Percentiles rank a stretch among this genome's conserved stretches.
phyloP scores from a whole-genome alignment of 2,888 invertebrate genomes.

The Eristalis intricaria region DNA sequence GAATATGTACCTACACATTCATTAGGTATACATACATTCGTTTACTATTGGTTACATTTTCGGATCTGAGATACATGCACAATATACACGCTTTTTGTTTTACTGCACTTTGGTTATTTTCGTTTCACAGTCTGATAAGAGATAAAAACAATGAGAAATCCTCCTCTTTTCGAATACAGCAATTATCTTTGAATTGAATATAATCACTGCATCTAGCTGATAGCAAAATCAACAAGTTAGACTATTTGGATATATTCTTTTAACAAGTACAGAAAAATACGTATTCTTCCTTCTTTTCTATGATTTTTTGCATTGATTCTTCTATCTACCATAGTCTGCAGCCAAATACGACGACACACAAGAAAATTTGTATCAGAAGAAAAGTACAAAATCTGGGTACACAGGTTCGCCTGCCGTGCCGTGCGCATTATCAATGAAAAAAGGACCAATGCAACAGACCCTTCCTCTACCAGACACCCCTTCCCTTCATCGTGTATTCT shows the following conservation, averaged over 20 bases:
- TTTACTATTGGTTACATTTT: neutral
- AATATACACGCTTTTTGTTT: neutral
- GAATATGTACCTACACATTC: neutral
- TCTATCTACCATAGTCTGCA: neutral
- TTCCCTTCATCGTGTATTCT: slow-evolving; percentile 10
- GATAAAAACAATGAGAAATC: neutral
- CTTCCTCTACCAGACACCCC: slow-evolving; percentile 51
- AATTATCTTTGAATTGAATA: neutral
- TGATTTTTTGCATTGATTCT: neutral
- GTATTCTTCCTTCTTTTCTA: neutral
- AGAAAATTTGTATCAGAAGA: slow-evolving; percentile 31
- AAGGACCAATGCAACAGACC: slow-evolving; percentile 70
- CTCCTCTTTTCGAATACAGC: neutral
- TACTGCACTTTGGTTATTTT: neutral
- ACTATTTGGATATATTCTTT: neutral
- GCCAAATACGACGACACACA: neutral
- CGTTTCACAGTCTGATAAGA: neutral
- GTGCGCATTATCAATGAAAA: slow-evolving; percentile 71
- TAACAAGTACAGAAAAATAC: neutral
- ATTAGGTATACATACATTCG: neutral
- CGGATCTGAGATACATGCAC: neutral
- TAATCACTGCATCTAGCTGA: neutral
- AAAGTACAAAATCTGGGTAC: slow-evolving; percentile 65
- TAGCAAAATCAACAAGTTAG: slow-evolving; percentile 45
- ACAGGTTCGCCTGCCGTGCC: slow-evolving; percentile 67